These are phyloP conservation scores for Pandemis cinnamomeana DNA, from an alignment of 2,888 invertebrate species.

Conservation along the genomic window DNA sequence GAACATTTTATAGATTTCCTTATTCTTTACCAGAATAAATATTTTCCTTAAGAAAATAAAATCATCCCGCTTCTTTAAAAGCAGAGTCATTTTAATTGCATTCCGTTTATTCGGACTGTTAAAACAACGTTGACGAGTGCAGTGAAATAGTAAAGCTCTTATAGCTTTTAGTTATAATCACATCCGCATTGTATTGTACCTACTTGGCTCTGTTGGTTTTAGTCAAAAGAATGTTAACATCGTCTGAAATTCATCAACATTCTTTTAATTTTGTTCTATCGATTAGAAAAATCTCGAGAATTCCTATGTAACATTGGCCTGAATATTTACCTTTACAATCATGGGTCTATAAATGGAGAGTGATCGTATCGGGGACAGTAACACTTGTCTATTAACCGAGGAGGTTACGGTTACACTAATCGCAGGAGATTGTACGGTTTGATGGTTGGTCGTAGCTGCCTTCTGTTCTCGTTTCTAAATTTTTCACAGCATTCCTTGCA, in stretches of 20 bases:
- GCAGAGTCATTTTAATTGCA: slow-evolving; percentile 5
- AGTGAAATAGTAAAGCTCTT: slow-evolving; percentile 1
- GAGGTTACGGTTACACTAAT: slow-evolving; percentile 46
- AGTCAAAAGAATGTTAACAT: background rate
- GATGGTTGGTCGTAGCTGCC: slow-evolving; percentile 38
- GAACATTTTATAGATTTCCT: background rate
- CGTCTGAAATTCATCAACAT: background rate
- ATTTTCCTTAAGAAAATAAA: background rate
- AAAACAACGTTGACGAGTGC: slow-evolving; percentile 11
- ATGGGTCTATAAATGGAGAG: slow-evolving; percentile 27
- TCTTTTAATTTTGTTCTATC: slow-evolving; percentile 1
- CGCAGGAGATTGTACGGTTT: slow-evolving; percentile 43
- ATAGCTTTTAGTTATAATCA: slow-evolving; percentile 32
- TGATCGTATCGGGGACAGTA: slow-evolving; percentile 38
- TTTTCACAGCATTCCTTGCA: background rate
- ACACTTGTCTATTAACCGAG: slow-evolving; percentile 42
- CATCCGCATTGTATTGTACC: slow-evolving; percentile 21
- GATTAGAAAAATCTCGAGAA: slow-evolving; percentile 11
- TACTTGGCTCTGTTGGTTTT: background rate
- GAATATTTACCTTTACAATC: slow-evolving; percentile 15
- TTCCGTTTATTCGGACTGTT: slow-evolving; percentile 14
- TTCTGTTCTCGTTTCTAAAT: slow-evolving; percentile 28
- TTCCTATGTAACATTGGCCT: slow-evolving; percentile 23
- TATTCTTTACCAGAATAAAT: background rate
- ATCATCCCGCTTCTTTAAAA: background rate